Evolutionary conservation across 2,797 vertebrate genomes (phyloP).

Genomic region (Melanogrammus aeglefinus): DNA sequence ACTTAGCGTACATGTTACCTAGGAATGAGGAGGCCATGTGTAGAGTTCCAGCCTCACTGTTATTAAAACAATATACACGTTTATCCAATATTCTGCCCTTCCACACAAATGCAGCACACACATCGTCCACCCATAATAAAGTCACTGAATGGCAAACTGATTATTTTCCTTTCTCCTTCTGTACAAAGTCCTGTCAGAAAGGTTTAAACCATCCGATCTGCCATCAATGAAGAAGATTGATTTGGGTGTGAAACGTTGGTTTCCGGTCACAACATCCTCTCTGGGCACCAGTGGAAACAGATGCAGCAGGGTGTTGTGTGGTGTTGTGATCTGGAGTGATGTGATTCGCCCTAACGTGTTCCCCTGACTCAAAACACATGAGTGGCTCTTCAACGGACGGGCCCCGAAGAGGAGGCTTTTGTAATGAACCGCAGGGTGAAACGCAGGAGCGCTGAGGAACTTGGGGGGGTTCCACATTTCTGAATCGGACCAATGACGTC

Average conservation of each 20-base stretch:
- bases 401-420: constrained; percentile 72
- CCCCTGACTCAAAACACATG: constrained; percentile 80
- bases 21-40: background rate
- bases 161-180: constrained; percentile 29
- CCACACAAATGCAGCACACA: background rate
- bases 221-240: constrained; percentile 72
- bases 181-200: constrained; percentile 30
- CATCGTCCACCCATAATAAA: background rate
- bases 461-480: constrained; percentile 71
- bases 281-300: constrained; percentile 79
- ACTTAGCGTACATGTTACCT: background rate
- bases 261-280: constrained; percentile 85
- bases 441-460: constrained; percentile 71
- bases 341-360: constrained; percentile 66
- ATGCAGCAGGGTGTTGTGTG: constrained; percentile 71
- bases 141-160: background rate
- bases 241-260: constrained; percentile 79
- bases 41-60: background rate
- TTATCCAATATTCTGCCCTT: too few species aligned
- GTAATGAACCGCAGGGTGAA: constrained; percentile 71
- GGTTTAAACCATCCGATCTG: constrained; percentile 58
- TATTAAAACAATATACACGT: background rate
- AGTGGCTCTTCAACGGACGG: constrained; percentile 66
- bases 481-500: constrained; percentile 58
- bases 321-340: constrained; percentile 73